A percentile compares a stretch with the other conserved stretches of the same genome.
phyloP scores from a whole-genome alignment of 2,113 vertebrate species.

The Labrus mixtus region DNA sequence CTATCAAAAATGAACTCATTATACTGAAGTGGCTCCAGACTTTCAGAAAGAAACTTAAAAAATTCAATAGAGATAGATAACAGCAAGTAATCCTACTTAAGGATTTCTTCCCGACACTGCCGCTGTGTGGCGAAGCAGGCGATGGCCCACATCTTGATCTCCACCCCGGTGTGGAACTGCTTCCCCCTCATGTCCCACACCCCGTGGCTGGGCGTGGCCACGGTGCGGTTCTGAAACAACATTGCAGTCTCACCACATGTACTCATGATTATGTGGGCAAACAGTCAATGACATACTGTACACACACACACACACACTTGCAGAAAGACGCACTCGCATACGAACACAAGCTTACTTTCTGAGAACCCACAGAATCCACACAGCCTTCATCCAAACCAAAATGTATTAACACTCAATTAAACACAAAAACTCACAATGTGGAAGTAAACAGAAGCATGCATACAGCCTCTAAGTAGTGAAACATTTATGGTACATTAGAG shows the following conservation, averaged over 20 bases:
- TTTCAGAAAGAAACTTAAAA: not conserved
- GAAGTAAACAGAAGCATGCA: constrained; percentile 17
- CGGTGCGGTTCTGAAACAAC: constrained; percentile 93
- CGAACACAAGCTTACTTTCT: not conserved
- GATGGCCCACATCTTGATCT: constrained; percentile 99
- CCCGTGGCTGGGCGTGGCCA: constrained; percentile 97
- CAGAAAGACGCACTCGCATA: constrained; percentile 22
- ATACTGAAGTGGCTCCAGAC: no score
- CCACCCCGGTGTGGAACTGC: constrained; percentile 98
- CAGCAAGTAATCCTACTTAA: constrained; percentile 88
- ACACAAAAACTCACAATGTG: not conserved
- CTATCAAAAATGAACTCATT: no score
- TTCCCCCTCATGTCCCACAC: constrained; percentile 99
- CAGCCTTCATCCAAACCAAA: constrained; percentile 38
- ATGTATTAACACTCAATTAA: not conserved
- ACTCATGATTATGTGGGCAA: constrained; percentile 38
- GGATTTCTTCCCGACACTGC: constrained; percentile 97
- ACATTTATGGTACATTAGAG: no score
- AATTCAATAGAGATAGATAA: not conserved
- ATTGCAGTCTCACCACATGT: constrained; percentile 64
- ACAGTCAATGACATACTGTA: constrained; percentile 10
- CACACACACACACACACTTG: constrained; percentile 6
- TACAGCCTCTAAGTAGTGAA: no score
- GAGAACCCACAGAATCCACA: constrained; percentile 9
- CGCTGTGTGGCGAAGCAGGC: constrained; percentile 99